Base-by-base conservation (phyloP, 2,113 vertebrate genomes). In the Alectura lathami region DNA sequence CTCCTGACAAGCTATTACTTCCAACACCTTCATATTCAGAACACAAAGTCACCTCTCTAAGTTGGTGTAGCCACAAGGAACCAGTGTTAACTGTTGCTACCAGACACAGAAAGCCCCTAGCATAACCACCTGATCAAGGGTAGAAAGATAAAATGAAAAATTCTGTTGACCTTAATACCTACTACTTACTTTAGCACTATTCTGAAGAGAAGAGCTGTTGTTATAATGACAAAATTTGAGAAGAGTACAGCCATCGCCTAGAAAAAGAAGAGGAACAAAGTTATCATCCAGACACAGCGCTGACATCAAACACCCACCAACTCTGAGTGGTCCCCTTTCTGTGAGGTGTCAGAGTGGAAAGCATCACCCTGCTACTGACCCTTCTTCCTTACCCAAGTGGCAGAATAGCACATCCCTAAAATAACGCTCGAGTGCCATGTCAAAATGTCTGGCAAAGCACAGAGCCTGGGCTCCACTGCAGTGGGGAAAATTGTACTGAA, bases 211-310 rank as follows among this genome's bases (percentile, higher is more conserved):
- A 99, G 97, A 84, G 99, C 99, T 94, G 99, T 99, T 96, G 99
- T 99, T 97, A 99, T 98, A 96, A 99, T 99, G 87, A 99, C 99
- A 97, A 99, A 98, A 98, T 99, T 99, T 96, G 99, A 99, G 97
- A 99, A 99, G 85, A 99, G 97, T 74, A 99, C 99, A 63, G 99
- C 99, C 99, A 99, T 98, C 87, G 99, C 99, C 99, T 99, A 98
- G 86, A 96, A 97, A 96, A 97, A 76, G 95, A 62, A 80, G 83
- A 89, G 32, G 36, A 88, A 90, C 60, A 96, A 88, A 80, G 29
- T 97, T 95, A 97, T 47, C 95, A 50, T 69, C 42, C 48, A 96
- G 78, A 94, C 68, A 92, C n/a, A 84, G 60, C 3, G 21, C 15
- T 50, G 82, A 77, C 73, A 91, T 91, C 42, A 89, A 74, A 96